phyloP scores from a whole-genome alignment of 1,140 invertebrate species.

The Argopecten irradians region DNA sequence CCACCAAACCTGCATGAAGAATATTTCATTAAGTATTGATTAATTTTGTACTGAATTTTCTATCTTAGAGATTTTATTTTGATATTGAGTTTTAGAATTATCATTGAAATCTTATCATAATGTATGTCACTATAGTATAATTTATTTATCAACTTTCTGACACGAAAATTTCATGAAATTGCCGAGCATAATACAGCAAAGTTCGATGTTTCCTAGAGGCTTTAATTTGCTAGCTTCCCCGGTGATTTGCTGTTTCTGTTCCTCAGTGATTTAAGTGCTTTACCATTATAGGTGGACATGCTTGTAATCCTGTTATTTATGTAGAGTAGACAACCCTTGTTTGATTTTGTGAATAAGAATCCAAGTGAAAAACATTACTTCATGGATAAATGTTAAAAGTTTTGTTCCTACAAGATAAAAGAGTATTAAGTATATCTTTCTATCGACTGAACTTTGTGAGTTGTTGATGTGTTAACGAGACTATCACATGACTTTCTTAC shows the following conservation, averaged over 20 bases:
- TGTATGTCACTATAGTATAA: too few species aligned
- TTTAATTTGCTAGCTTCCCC: too few species aligned
- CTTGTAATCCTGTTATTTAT: not conserved
- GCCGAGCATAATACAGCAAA: too few species aligned
- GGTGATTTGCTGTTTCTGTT: not conserved
- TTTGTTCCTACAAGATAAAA: too few species aligned
- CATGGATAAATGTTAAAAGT: too few species aligned
- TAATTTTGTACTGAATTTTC: not conserved
- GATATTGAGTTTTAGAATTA: not conserved
- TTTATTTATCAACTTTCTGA: too few species aligned
- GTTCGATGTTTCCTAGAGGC: too few species aligned
- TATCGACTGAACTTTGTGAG: too few species aligned
- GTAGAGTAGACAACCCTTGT: not conserved
- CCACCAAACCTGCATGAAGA: not conserved
- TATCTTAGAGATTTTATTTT: not conserved
- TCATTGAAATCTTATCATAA: too few species aligned
- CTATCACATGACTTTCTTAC: not conserved
- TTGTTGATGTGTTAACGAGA: not conserved
- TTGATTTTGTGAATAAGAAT: conserved; percentile 15
- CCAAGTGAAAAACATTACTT: too few species aligned
- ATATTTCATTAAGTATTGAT: not conserved
- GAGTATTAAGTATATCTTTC: too few species aligned
- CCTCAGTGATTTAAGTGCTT: not conserved
- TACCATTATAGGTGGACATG: conserved; percentile 8
- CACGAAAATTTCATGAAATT: too few species aligned